Evolutionary conservation across 2,888 invertebrate genomes (phyloP).

Genomic region (Dolichopus griseipennis): DNA sequence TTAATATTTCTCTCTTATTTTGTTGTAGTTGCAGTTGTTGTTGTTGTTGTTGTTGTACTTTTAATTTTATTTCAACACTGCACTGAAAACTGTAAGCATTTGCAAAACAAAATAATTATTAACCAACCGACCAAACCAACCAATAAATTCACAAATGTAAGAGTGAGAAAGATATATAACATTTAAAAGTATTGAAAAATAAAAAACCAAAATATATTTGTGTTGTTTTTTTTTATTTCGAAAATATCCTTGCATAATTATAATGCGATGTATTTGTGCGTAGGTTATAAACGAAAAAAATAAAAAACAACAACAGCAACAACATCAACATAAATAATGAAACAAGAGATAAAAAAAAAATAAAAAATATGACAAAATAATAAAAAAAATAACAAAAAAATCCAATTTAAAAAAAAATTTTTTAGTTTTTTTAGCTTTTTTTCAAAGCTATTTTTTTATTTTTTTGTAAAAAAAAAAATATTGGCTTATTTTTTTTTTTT

Average conservation of each 20-base stretch:
- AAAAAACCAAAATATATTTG: no score
- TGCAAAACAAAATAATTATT: background rate
- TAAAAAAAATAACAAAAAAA: background rate
- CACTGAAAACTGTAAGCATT: background rate
- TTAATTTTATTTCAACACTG: background rate
- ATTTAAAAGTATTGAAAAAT: background rate
- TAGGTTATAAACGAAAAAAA: background rate
- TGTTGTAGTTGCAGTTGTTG: background rate
- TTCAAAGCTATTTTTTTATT: background rate
- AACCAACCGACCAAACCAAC: background rate
- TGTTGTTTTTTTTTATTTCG: no score
- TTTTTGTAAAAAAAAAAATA: background rate
- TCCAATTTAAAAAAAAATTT: background rate
- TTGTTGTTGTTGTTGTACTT: background rate
- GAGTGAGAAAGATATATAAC: background rate
- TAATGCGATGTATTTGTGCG: slow-evolving; percentile 6
- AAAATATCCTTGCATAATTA: background rate
- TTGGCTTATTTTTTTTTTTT: background rate
- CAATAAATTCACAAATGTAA: background rate
- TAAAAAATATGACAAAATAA: background rate
- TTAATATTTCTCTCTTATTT: background rate
- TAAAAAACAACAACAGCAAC: background rate
- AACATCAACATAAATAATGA: background rate
- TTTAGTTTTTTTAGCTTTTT: background rate
- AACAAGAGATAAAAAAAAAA: background rate